Base-by-base conservation (phyloP, 1,140 invertebrate species). In the Drosophila pectinifera region DNA sequence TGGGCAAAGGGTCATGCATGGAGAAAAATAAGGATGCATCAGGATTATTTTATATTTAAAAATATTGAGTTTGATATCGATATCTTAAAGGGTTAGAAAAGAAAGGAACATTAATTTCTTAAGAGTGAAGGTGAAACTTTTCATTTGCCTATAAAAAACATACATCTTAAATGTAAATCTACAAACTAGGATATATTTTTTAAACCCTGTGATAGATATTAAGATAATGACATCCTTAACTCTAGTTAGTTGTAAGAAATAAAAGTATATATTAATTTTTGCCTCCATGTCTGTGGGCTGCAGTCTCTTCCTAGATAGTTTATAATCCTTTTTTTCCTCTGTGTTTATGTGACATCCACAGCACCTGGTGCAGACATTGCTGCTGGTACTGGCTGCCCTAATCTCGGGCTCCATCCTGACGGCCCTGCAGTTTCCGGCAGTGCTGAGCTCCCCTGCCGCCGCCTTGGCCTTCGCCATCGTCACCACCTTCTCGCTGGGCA, bases 391-490 rank as follows among this genome's bases (percentile, higher is more conserved):
- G 55, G 91, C 92, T 3, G 83, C 79, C 20, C 45, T 91, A 56
- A 91, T 92, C 65, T 91, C 91, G 24, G 88, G 88, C 38, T 77
- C 84, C 31, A 91, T 92, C 55, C 76, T 92, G 26, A 92, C 86
- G 56, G 92, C 90, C 5, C 73, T 92, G 34, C 92, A 92, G 78
- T 92, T 92, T 59, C 91, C 92, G 54, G 88, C 90, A 4, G 91
- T 92, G 49, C 77, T 92, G 10, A 92, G 81, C 63, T 92, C 92
- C 8, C 92, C 91, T 11, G 84, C 73, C 18, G 91, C 91, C 10
- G 92, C 91, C 41, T 65, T 92, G 74, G 84, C 89, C 11, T 92
- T 92, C 74, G 91, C 92, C 49, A 90, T 92, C 69, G 79, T 91
- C 46, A 92, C 91, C 55, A 92, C 92, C 54, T 91, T 91, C 54